Evolutionary conservation across 2,797 vertebrate species (phyloP).

Genomic region (Protosalanx chinensis): DNA sequence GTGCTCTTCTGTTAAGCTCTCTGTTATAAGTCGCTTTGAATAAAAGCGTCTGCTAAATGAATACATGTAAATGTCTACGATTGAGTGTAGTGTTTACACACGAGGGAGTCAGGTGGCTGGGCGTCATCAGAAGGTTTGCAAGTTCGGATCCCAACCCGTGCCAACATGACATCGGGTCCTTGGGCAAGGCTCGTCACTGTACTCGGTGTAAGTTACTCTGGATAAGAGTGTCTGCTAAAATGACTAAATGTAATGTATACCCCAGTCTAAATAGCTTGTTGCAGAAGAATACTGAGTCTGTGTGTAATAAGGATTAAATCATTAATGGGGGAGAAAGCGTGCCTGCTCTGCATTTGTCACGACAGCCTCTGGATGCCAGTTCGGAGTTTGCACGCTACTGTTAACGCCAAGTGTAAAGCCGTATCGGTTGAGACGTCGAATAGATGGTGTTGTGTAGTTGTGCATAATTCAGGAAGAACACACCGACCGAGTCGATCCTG

Average conservation of each 20-base stretch:
- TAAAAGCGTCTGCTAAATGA: no score
- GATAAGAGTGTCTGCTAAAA: no score
- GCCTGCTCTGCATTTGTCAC: slow-evolving; percentile 11
- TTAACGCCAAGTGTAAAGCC: slow-evolving; percentile 33
- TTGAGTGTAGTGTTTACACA: no score
- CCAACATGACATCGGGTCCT: no score
- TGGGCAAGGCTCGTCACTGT: no score
- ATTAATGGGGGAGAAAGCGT: slow-evolving; percentile 29
- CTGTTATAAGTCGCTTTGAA: no score
- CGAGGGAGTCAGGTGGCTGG: no score
- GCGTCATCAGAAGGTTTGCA: no score
- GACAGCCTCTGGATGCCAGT: slow-evolving; percentile 19
- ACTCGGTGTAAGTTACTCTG: no score
- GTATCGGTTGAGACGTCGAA: slow-evolving; percentile 27
- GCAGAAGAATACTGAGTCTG: slow-evolving; percentile 32
- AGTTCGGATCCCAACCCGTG: no score
- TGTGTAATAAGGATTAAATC: slow-evolving; percentile 65
- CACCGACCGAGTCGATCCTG: slow-evolving; percentile 1
- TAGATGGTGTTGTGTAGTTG: slow-evolving; percentile 41
- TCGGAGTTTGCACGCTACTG: slow-evolving; percentile 32
- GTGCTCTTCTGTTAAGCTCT: no score
- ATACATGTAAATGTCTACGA: no score
- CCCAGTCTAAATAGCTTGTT: slow-evolving; percentile 33
- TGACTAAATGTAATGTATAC: slow-evolving; percentile 35
- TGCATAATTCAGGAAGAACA: slow-evolving; percentile 52